Base-by-base conservation (phyloP, 2,797 vertebrate species). In the Scolopax rusticola region DNA sequence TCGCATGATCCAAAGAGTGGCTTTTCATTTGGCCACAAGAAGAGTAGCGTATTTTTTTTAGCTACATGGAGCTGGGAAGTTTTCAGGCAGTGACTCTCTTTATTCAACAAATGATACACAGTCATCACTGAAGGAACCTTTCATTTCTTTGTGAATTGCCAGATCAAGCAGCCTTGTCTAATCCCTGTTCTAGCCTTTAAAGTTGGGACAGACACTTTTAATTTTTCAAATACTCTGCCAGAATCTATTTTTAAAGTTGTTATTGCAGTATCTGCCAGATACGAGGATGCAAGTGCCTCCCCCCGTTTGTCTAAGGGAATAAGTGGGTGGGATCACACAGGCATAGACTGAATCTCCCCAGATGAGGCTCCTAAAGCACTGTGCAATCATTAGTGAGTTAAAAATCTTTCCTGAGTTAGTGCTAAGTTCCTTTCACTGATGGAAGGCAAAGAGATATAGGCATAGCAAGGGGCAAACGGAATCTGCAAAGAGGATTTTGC, bases 11-110 rank as follows among this genome's bases (percentile, higher is more conserved):
- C 75, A 89, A 84, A 95, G 70, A 83, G 68, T 84, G 84, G 87
- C 80, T 92, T 94, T 83, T 68, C 81, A 76, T 74, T 78, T 93
- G 90, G 90, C 89, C 85, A 84, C 83, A 87, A 94, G 53, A 91
- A 86, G 56, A 74, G 51, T 1, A 6, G 32, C 19, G 8, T 41
- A 30, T 10, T 11, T 28, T 71, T 70, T 84, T 73, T 47, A 87
- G 78, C 67, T 74, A 56, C 41, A 12, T 51, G 73, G 40, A 93
- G 75, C 54, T 65, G 51, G 50, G 48, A 88, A 41, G 48, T 14
- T 91, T 93, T 91, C 69, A 67, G 25, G 54, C 80, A 50, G 32
- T 64, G 51, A 53, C 80, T 87, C 15, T 79, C 33, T 87, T 64
- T 89, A 30, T 86, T 86, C 59, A 86, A 38, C 0, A 0, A 91